A percentile compares a stretch with the other conserved stretches of the same genome.
Evolutionary conservation across 2,888 invertebrate genomes (phyloP).

Genomic region (Drosophila flavopinicola): DNA sequence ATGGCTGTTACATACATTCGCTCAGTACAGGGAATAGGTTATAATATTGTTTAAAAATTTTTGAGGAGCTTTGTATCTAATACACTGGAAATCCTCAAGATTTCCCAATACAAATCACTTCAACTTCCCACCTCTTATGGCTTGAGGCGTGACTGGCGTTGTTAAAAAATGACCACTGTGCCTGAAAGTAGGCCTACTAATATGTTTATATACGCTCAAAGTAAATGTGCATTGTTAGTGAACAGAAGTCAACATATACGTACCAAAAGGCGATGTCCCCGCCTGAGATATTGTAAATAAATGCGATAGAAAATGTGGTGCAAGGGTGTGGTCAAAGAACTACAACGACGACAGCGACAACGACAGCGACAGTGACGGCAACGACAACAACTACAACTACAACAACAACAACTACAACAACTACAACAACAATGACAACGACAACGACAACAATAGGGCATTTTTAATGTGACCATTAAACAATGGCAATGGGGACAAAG

Average conservation of each 20-base stretch:
- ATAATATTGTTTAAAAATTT: no score
- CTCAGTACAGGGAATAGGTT: no score
- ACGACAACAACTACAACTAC: constrained; percentile 58
- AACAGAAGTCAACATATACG: constrained; percentile 51
- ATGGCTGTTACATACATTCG: no score
- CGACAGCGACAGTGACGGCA: constrained; percentile 8
- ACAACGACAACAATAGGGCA: constrained; percentile 68
- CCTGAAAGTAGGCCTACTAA: no score
- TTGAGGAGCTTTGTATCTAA: no score
- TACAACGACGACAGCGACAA: constrained; percentile 35
- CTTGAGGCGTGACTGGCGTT: background rate
- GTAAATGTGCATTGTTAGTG: constrained; percentile 28
- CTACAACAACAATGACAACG: constrained; percentile 28
- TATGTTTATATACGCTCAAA: background rate
- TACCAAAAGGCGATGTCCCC: constrained; percentile 29
- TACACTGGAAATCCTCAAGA: no score
- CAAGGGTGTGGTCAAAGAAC: constrained; percentile 63
- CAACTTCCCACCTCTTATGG: no score
- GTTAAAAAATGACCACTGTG: background rate
- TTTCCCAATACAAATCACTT: no score
- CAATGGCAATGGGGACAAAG: constrained; percentile 77
- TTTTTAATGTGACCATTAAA: constrained; percentile 80
- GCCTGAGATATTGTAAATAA: constrained; percentile 37
- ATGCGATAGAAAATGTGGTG: constrained; percentile 60
- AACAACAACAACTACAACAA: no score